Evolutionary conservation across 2,888 invertebrate species (phyloP).

Genomic region (Pecten maximus): DNA sequence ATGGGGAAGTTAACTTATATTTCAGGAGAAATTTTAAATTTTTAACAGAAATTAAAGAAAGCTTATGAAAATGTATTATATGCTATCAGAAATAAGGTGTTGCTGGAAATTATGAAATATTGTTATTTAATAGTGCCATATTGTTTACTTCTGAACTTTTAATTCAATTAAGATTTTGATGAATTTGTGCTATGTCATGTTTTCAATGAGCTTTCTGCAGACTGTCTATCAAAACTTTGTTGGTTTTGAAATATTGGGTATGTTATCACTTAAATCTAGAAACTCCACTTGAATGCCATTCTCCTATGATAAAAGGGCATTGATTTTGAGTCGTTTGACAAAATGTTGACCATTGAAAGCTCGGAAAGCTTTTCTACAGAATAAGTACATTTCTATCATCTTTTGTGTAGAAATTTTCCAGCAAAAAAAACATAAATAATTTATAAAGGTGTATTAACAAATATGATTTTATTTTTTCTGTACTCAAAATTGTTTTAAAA

Average conservation of each 20-base stretch:
- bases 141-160: background rate
- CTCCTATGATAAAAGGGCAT: background rate
- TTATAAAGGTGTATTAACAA: background rate
- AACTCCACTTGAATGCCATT: background rate
- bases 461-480: background rate
- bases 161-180: background rate
- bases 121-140: no score
- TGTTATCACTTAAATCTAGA: background rate
- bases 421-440: background rate
- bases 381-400: background rate
- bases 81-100: no score
- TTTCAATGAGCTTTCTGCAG: conserved; percentile 4
- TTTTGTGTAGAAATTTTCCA: background rate
- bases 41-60: no score
- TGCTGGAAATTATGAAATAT: no score
- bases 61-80: no score
- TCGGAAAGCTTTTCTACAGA: background rate
- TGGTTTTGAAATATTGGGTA: background rate
- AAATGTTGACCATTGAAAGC: background rate
- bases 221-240: background rate
- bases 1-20: no score
- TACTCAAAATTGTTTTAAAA: background rate
- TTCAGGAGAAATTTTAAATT: no score
- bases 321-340: background rate
- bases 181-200: background rate